phyloP scores from a whole-genome alignment of 2,888 invertebrate species.

The Exephanes ischioxanthus region DNA sequence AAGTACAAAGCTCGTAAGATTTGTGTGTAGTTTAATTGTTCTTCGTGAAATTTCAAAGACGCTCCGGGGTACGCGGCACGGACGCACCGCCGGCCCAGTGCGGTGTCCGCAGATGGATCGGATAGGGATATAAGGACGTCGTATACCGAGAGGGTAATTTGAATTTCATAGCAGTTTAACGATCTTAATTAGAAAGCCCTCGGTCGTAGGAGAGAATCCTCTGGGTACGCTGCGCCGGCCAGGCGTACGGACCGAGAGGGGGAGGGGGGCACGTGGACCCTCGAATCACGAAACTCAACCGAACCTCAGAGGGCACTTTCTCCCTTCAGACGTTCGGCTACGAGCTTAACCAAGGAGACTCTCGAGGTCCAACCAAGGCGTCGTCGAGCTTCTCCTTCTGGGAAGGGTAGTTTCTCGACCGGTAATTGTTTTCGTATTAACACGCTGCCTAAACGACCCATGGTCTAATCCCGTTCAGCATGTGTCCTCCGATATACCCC shows the following conservation, averaged over 20 bases:
- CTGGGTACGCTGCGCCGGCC: conserved; percentile 51
- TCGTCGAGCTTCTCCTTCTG: conserved; percentile 55
- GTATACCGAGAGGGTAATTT: conserved; percentile 80
- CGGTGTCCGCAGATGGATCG: conserved; percentile 74
- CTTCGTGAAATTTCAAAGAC: conserved; percentile 45
- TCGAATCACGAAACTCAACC: conserved; percentile 76
- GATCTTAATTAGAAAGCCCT: conserved; percentile 84
- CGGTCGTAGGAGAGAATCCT: conserved; percentile 67
- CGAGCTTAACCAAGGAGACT: conserved; percentile 78
- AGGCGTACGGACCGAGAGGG: conserved; percentile 26
- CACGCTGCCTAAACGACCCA: conserved; percentile 77
- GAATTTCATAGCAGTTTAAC: conserved; percentile 84
- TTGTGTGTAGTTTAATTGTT: conserved; percentile 41
- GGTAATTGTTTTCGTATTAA: conserved; percentile 83
- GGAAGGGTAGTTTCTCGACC: conserved; percentile 72
- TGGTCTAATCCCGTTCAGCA: conserved; percentile 77
- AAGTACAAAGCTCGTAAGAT: conserved; percentile 7
- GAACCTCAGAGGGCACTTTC: conserved; percentile 67
- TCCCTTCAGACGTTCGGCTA: conserved; percentile 61
- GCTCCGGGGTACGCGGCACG: not conserved
- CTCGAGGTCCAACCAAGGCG: conserved; percentile 69
- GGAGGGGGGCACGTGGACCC: conserved; percentile 59
- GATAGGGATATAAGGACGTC: conserved; percentile 75
- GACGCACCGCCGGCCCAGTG: conserved; percentile 8
- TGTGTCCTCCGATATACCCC: conserved; percentile 52